These are phyloP conservation scores for Spea hammondii DNA, from an alignment of 2,797 vertebrate genomes.

Conservation along the genomic window DNA sequence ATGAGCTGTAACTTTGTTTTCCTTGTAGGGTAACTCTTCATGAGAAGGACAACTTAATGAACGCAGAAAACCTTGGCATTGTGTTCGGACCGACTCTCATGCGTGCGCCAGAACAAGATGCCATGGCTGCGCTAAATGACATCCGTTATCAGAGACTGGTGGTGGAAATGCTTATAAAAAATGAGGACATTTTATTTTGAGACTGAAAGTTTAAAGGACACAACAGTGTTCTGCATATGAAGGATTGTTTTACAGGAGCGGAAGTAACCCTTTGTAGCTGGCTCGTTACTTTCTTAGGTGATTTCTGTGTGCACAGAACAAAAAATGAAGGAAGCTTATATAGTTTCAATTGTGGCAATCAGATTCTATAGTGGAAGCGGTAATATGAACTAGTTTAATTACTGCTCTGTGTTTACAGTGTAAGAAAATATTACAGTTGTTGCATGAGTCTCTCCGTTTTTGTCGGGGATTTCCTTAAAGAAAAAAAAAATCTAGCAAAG, in stretches of 20 bases:
- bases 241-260: slow-evolving; percentile 75
- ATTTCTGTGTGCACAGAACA: slow-evolving; percentile 75
- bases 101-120: slow-evolving; percentile 88
- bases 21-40: slow-evolving; percentile 86
- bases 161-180: slow-evolving; percentile 97
- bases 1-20: slow-evolving; percentile 40
- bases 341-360: slow-evolving; percentile 69
- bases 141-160: slow-evolving; percentile 98
- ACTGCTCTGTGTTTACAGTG: slow-evolving; percentile 74
- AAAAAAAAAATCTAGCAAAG: slow-evolving; percentile 64
- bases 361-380: slow-evolving; percentile 73
- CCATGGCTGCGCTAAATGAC: slow-evolving; percentile 91
- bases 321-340: slow-evolving; percentile 72
- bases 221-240: slow-evolving; percentile 67
- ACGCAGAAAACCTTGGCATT: slow-evolving; percentile 94
- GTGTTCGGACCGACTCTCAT: slow-evolving; percentile 96
- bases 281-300: slow-evolving; percentile 62
- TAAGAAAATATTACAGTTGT: slow-evolving; percentile 72
- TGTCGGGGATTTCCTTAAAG: slow-evolving; percentile 81
- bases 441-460: slow-evolving; percentile 87
- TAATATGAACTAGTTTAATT: slow-evolving; percentile 70
- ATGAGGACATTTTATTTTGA: slow-evolving; percentile 94
- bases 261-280: slow-evolving; percentile 62
- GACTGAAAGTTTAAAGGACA: slow-evolving; percentile 60
- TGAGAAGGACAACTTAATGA: slow-evolving; percentile 96